phyloP scores from a whole-genome alignment of 2,888 invertebrate genomes.

The Apodemia hepburni region DNA sequence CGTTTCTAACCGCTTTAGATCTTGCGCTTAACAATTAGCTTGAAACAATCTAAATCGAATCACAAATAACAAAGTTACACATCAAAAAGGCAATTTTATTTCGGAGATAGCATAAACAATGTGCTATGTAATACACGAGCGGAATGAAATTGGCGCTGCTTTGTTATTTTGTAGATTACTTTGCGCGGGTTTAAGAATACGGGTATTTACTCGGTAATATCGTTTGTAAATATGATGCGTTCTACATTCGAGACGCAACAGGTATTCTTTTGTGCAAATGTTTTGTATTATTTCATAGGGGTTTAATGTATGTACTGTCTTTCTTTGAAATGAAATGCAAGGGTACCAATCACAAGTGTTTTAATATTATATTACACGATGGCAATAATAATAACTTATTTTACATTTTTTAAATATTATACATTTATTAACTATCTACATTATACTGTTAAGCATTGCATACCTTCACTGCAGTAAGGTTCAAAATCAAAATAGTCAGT shows the following conservation, averaged over 20 bases:
- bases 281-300: background rate
- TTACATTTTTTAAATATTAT: no score
- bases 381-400: no score
- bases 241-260: background rate
- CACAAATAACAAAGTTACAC: background rate
- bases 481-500: no score
- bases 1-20: background rate
- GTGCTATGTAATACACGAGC: background rate
- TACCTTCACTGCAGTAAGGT: no score
- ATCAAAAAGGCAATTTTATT: constrained; percentile 4
- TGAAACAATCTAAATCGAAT: background rate
- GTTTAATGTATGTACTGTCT: background rate
- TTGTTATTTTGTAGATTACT: constrained; percentile 1
- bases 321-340: background rate
- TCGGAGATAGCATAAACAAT: background rate
- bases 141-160: background rate
- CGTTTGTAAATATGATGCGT: background rate
- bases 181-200: constrained; percentile 6
- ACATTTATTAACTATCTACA: no score
- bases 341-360: no score
- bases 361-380: no score
- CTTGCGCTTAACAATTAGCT: background rate
- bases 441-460: no score
- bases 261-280: background rate
- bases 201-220: background rate